Percentiles rank a stretch among this genome's conserved stretches.
phyloP scores from a whole-genome alignment of 2,113 vertebrate species.

The Gymnarchus niloticus region DNA sequence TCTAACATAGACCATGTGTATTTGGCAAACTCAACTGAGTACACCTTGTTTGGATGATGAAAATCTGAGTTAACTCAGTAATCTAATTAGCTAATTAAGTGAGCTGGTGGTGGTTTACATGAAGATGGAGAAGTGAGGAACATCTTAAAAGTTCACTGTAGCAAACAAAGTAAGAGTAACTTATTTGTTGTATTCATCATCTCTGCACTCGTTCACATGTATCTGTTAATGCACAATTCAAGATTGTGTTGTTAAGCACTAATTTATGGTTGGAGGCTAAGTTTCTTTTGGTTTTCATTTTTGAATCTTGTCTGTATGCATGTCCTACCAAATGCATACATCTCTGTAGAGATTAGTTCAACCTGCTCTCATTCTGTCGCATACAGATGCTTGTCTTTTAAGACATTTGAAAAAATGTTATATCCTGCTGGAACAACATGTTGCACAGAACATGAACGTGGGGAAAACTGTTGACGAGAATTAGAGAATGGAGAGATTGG shows the following conservation, averaged over 20 bases:
- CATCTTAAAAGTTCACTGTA: neutral
- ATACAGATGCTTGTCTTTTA: neutral
- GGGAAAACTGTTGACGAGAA: neutral
- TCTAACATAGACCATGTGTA: too few species aligned
- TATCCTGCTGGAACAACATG: neutral
- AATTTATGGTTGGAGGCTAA: neutral
- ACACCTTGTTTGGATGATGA: too few species aligned
- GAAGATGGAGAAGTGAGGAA: neutral
- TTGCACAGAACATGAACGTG: neutral
- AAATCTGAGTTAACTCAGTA: too few species aligned
- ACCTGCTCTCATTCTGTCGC: neutral
- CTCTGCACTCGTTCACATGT: constrained; percentile 2
- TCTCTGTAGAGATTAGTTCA: neutral
- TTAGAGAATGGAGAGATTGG: neutral
- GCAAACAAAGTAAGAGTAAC: neutral
- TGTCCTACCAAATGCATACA: neutral
- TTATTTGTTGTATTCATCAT: neutral
- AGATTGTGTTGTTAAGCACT: neutral
- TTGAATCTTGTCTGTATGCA: neutral
- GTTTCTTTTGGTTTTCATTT: neutral
- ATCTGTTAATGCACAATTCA: constrained; percentile 11
- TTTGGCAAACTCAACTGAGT: too few species aligned
- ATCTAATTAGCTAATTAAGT: neutral
- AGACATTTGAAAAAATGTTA: neutral
- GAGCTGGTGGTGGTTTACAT: neutral